Percentiles rank a stretch among this genome's conserved stretches.
Conservation (phyloP, 2,113 vertebrate genomes). For the Clarias gariepinus region DNA sequence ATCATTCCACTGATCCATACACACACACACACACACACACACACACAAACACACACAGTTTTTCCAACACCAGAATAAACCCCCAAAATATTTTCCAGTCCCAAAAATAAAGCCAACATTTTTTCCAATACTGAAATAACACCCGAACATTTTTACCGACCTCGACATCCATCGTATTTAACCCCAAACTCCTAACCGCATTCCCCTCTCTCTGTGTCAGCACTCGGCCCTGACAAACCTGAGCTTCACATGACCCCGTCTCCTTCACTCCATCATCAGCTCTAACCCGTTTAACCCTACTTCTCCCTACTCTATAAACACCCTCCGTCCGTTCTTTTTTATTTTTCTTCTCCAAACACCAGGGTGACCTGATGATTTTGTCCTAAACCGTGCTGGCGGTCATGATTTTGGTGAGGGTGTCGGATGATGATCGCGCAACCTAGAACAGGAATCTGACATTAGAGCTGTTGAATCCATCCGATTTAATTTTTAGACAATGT, state of each 20-base stretch:
- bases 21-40: neutral
- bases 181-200: neutral
- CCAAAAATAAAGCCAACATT: neutral
- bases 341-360: neutral
- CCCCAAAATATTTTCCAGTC: neutral
- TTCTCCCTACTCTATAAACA: conserved; percentile 11
- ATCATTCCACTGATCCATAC: neutral
- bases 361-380: neutral
- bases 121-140: conserved; percentile 23
- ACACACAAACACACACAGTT: neutral
- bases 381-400: neutral
- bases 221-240: neutral
- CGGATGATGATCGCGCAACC: neutral
- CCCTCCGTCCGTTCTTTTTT: neutral
- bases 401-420: too few species aligned
- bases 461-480: neutral
- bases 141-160: neutral
- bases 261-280: conserved; percentile 4
- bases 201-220: neutral
- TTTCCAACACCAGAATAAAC: conserved; percentile 13
- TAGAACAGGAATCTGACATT: neutral
- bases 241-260: neutral
- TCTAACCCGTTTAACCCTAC: neutral
- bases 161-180: neutral
- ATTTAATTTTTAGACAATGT: too few species aligned